phyloP scores from a whole-genome alignment of 2,888 invertebrate species.

The Eilema sororculum region DNA sequence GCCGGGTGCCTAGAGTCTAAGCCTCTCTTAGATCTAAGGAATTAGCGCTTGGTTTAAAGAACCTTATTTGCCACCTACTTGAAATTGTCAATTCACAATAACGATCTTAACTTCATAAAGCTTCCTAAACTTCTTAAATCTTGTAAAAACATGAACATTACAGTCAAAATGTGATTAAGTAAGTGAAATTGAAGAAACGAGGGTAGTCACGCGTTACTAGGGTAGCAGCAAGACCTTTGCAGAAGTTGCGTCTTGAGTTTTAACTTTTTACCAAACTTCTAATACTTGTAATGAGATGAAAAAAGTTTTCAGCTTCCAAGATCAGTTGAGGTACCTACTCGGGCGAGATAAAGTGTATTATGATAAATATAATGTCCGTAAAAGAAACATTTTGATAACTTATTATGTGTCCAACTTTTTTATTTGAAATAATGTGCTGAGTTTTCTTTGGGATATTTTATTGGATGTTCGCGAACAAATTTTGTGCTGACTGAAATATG shows the following conservation, averaged over 20 bases:
- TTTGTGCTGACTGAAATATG: slow-evolving; percentile 11
- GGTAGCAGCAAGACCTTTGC: neutral
- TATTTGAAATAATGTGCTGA: slow-evolving; percentile 25
- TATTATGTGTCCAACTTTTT: slow-evolving; percentile 33
- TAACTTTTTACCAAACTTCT: neutral
- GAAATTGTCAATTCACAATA: neutral
- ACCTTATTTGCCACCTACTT: neutral
- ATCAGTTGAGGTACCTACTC: slow-evolving; percentile 9
- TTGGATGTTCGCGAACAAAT: slow-evolving; percentile 19
- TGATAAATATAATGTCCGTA: slow-evolving; percentile 32
- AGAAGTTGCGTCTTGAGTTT: neutral
- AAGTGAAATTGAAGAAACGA: neutral
- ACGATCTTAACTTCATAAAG: neutral
- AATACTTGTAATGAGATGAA: slow-evolving; percentile 4
- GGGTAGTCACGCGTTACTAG: neutral
- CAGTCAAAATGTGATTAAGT: slow-evolving; percentile 2
- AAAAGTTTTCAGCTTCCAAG: neutral
- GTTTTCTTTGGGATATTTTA: slow-evolving; percentile 17
- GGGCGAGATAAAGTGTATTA: slow-evolving; percentile 32
- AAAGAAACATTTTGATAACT: slow-evolving; percentile 27
- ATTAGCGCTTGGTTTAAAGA: too few relatives aligned
- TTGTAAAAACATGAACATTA: neutral
- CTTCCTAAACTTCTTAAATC: neutral
- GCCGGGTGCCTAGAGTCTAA: too few relatives aligned
- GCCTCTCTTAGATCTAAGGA: too few relatives aligned